Base-by-base conservation (phyloP, 2,113 vertebrate genomes). In the Jaculus jaculus region DNA sequence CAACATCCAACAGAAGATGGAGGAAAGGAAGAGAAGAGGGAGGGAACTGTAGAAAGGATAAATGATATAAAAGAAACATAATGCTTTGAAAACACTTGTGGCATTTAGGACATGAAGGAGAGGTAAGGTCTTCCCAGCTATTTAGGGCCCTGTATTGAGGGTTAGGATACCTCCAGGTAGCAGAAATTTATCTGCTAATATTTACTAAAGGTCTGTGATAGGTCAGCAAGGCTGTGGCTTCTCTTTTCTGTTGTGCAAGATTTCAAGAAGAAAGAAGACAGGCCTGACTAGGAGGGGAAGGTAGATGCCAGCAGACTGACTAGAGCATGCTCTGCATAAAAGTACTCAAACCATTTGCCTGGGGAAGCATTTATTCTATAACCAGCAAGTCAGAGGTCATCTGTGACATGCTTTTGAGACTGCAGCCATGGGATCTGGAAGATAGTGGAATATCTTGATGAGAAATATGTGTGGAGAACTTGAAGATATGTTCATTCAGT, bases 21-120 rank as follows among this genome's bases (percentile, higher is more conserved):
- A 3, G 69, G 54, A 5, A 18, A 30, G 8, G 20, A 12, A 16
- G 34, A 7, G 2, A 2, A 3, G 18, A n/a, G 5, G 23, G 37
- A 16, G 28, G 58, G 18, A 15, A 8, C 9, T 2, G 20, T 16
- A 66, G 71, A 89, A 90, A 73, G 39, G 28, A 73, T 81, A 83
- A 24, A 42, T 20, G n/a, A 20, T 2, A 18, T 78, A 61, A 82
- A 87, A 90, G 2, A 4, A 79, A 0, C 1, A 8, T 0, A 32
- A 3, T 2, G 87, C 86, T 58, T 90, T 86, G 10, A 79, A 75
- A 60, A 58, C 13, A 60, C 0, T 20, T 8, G 28, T 47, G 63
- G 47, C 7, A 20, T 12, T 4, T 20, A n/a, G n/a, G n/a, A 23
- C 63, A n/a, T 21, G 18, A 10, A 34, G 39, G 32, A 63, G 73